phyloP scores from a whole-genome alignment of 1,140 invertebrate genomes.

The Sitophilus oryzae region DNA sequence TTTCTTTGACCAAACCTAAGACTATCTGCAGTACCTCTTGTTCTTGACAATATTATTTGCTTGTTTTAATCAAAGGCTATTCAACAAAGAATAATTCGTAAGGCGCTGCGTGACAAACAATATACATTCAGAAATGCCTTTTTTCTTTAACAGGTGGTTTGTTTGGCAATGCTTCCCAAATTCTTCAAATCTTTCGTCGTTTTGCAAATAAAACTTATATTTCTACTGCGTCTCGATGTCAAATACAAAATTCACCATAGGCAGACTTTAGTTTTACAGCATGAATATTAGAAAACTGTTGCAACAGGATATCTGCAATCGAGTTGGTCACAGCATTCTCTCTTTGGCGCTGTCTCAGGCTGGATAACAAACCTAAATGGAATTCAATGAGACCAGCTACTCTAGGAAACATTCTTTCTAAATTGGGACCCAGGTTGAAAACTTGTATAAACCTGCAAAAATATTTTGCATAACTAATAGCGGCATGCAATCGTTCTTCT shows the following conservation, averaged over 20 bases:
- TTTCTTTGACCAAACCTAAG: conserved; percentile 74
- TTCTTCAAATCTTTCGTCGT: conserved; percentile 72
- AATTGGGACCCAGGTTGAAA: conserved; percentile 61
- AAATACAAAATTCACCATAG: conserved; percentile 87
- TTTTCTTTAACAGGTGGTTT: conserved; percentile 84
- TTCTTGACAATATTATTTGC: conserved; percentile 70
- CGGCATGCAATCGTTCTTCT: conserved; percentile 92
- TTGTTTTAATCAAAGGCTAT: conserved; percentile 87
- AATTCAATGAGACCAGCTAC: conserved; percentile 79
- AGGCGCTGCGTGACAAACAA: conserved; percentile 89
- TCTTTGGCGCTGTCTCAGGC: conserved; percentile 70
- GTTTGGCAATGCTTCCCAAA: conserved; percentile 83
- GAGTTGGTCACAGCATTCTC: conserved; percentile 66
- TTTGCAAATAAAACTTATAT: conserved; percentile 68
- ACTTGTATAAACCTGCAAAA: conserved; percentile 40
- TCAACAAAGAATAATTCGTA: conserved; percentile 89
- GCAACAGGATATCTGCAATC: conserved; percentile 78
- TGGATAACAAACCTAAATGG: conserved; percentile 74
- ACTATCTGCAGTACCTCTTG: conserved; percentile 67
- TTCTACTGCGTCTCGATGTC: conserved; percentile 74
- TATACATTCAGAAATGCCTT: conserved; percentile 92
- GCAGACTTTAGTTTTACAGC: conserved; percentile 63
- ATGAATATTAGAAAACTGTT: conserved; percentile 70
- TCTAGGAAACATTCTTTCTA: conserved; percentile 83
- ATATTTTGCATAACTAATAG: conserved; percentile 88